Base-by-base conservation (phyloP, 2,797 vertebrate species). In the Lithobates pipiens region DNA sequence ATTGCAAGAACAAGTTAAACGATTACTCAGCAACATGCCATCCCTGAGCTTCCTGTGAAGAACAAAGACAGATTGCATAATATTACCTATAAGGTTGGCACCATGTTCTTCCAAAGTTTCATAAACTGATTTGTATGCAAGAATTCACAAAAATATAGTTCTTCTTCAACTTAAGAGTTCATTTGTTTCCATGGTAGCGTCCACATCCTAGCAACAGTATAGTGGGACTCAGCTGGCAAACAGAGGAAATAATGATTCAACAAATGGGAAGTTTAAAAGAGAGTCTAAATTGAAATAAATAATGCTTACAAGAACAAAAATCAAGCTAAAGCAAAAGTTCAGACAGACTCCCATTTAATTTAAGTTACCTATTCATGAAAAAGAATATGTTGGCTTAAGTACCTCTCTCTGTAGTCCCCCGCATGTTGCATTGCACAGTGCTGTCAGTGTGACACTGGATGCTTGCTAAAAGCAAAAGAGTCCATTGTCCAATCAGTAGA, bases 151-250 rank as follows among this genome's bases (percentile, higher is more conserved):
- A 85, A 80, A 71, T 50, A 84, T 61, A 74, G 84, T 76, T 89
- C 86, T 81, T 89, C 77, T 79, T 61, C 85, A 89, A 88, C 88
- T 87, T 88, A 89, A 86, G 91, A 90, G 90, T 95, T 92, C 90
- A 88, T 79, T 88, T 90, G 92, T 95, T 94, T 89, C 94, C 92
- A 95, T 95, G 93, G 94, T 89, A 93, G 94, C 90, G 0, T 86
- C 85, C 88, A 90, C 88, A 91, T 92, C 92, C 91, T 93, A 93
- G 93, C 93, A 94, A 93, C 91, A 89, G 90, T 89, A 91, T 91
- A 91, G 92, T 93, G 90, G 91, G 92, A 89, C 82, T 88, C 88
- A 86, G 89, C 86, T 88, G 91, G 90, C 89, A 90, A 86, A 84
- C 83, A 88, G 88, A 88, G 83, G 85, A 88, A 91, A 76, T 3